These are phyloP conservation scores for Enteromius paludinosus DNA, from an alignment of 2,797 vertebrate species.

Conservation along the genomic window DNA sequence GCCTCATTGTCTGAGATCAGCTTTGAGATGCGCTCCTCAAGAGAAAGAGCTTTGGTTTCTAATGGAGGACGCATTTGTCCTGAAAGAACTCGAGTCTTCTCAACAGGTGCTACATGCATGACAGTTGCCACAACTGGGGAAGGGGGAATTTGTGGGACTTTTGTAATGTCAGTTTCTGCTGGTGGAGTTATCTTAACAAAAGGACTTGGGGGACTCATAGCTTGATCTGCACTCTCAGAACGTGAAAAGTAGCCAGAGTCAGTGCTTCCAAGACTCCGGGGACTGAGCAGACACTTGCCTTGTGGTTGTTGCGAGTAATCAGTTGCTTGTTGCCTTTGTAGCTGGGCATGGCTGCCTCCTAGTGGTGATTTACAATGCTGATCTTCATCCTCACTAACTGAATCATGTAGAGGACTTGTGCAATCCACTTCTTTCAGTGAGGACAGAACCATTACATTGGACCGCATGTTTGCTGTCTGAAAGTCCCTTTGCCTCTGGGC, in stretches of 20 bases:
- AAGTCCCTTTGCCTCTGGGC: conserved; percentile 86
- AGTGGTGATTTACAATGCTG: conserved; percentile 80
- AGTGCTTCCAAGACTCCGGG: conserved; percentile 95
- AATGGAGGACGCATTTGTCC: conserved; percentile 91
- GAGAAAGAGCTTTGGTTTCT: conserved; percentile 92
- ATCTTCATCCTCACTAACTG: conserved; percentile 80
- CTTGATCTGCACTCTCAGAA: conserved; percentile 96
- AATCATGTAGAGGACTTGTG: conserved; percentile 77
- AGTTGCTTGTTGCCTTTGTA: conserved; percentile 96
- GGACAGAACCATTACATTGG: conserved; percentile 75
- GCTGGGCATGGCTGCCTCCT: conserved; percentile 85
- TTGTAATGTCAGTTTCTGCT: conserved; percentile 84
- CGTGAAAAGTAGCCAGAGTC: conserved; percentile 98
- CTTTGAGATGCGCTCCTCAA: conserved; percentile 97
- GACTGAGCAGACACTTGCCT: conserved; percentile 91
- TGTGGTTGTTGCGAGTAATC: conserved; percentile 93
- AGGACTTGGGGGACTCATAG: conserved; percentile 92
- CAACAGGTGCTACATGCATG: conserved; percentile 79
- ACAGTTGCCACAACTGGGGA: conserved; percentile 77
- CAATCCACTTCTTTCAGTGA: conserved; percentile 84
- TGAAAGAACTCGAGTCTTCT: conserved; percentile 76
- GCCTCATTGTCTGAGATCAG: conserved; percentile 98
- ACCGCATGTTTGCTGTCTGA: conserved; percentile 74
- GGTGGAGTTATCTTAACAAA: conserved; percentile 86
- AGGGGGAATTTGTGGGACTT: conserved; percentile 73